Evolutionary conservation across 2,113 vertebrate species (phyloP), one percentile per base, ranked within the genome.

Genomic region (Caloenas nicobarica): DNA sequence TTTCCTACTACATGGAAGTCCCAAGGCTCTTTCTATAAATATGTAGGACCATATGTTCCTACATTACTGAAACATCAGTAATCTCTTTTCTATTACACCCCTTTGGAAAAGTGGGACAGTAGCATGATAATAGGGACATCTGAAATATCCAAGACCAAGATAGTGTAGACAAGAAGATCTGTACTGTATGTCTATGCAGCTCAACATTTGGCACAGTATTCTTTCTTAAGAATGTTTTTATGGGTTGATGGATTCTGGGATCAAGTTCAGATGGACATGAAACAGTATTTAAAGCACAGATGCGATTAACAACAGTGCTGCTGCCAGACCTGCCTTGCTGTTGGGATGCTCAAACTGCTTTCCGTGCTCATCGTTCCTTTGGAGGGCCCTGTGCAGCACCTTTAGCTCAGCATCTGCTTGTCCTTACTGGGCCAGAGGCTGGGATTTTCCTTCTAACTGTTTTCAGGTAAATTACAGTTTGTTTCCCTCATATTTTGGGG

Each of bases 21-120:
- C 91, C 90, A 81, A 51, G 76, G 91, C 85, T 88, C 60, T 77
- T 83, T 54, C 93, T 56, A 88, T 91, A 93, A 95, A 96, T 94
- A 94, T 6, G 79, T 53, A 51, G 23, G 33, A 22, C 88, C 93
- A 78, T 86, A 77, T 94, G 89, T 71, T 74, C 74, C 62, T 69
- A 7, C 60, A 80, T 53, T 44, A 69, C 65, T 76, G 84, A 70
- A 93, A 77, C 71, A 88, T 91, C 93, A 66, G 50, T n/a, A n/a
- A 83, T 57, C 17, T 74, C 69, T 60, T 22, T 60, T 64, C 57
- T 66, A 36, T 54, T 36, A 31, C 36, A 53, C 65, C 50, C 44
- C 40, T 88, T 54, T 77, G 62, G 74, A 71, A 53, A 92, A 95
- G 53, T 38, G 81, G 57, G 70, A 65, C 53, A 68, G 73, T 36